A percentile compares a stretch with the other conserved stretches of the same genome.
These are phyloP conservation scores for Micromesistius poutassou DNA, from an alignment of 2,797 vertebrate species.

Conservation along the genomic window DNA sequence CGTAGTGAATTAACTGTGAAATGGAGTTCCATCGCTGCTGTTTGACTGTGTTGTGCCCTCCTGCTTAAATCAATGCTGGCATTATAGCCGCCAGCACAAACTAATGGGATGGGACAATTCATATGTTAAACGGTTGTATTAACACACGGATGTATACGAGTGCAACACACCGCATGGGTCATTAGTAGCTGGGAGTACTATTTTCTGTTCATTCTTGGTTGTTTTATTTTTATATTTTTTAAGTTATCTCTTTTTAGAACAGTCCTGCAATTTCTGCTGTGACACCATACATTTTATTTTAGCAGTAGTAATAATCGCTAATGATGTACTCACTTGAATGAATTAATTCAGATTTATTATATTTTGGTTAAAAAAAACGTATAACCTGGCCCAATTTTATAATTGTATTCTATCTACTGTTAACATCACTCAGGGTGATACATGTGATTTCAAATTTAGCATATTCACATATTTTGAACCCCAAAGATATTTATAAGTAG, in stretches of 20 bases:
- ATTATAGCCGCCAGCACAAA: conserved; percentile 26
- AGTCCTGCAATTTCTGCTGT: background rate
- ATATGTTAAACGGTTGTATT: background rate
- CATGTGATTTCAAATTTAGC: background rate
- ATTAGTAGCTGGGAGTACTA: background rate
- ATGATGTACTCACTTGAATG: conserved; percentile 12
- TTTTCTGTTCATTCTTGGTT: background rate
- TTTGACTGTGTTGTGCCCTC: conserved; percentile 23
- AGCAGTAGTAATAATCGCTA: conserved; percentile 1
- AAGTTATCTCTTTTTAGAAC: background rate
- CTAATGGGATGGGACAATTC: background rate
- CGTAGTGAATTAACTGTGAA: conserved; percentile 36
- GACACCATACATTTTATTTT: background rate
- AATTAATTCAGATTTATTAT: conserved; percentile 16
- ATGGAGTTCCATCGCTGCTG: conserved; percentile 23
- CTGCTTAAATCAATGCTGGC: conserved; percentile 28
- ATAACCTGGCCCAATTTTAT: background rate
- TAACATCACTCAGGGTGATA: background rate
- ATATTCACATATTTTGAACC: background rate
- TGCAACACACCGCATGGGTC: background rate
- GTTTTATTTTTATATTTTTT: background rate
- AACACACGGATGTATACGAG: background rate
- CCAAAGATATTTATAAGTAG: background rate
- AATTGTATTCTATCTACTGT: conserved; percentile 2
- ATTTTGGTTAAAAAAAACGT: background rate